These are phyloP conservation scores for Chironomus tepperi DNA, from an alignment of 1,140 invertebrate genomes.

Conservation along the genomic window DNA sequence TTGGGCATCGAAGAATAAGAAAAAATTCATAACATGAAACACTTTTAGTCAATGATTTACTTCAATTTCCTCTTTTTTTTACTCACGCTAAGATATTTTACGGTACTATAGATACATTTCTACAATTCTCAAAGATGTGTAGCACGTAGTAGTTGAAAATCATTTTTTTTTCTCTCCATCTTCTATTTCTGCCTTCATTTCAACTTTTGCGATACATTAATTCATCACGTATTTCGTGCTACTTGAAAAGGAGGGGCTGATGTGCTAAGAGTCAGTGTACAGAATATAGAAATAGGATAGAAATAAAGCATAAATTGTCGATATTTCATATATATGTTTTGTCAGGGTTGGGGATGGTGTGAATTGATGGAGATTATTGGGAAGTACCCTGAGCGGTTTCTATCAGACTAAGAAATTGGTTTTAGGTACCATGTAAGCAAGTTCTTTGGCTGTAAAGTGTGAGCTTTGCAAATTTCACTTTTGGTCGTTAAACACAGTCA, in stretches of 20 bases:
- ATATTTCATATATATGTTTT: conserved; percentile 1
- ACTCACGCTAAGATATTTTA: too few relatives aligned
- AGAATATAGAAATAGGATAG: background rate
- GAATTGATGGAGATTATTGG: too few relatives aligned
- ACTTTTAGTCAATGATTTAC: background rate
- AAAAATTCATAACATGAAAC: too few relatives aligned
- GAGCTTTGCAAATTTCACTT: too few relatives aligned
- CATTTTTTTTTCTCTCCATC: background rate
- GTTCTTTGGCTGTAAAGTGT: too few relatives aligned
- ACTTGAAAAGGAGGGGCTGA: background rate
- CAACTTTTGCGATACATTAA: conserved; percentile 13
- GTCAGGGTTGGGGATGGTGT: background rate
- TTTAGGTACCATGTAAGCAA: too few relatives aligned
- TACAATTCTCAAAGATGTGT: background rate
- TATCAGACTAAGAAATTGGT: too few relatives aligned
- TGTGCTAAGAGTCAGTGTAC: background rate
- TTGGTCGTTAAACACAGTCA: too few relatives aligned
- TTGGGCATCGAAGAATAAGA: too few relatives aligned
- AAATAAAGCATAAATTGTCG: conserved; percentile 13
- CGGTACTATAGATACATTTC: background rate
- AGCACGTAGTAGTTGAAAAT: conserved; percentile 7
- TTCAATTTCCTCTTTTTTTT: background rate
- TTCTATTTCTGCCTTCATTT: background rate
- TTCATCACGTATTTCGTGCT: background rate
- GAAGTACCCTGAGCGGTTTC: too few relatives aligned